These are phyloP conservation scores for Eristalis intricaria DNA, from an alignment of 2,888 invertebrate genomes.

Conservation along the genomic window DNA sequence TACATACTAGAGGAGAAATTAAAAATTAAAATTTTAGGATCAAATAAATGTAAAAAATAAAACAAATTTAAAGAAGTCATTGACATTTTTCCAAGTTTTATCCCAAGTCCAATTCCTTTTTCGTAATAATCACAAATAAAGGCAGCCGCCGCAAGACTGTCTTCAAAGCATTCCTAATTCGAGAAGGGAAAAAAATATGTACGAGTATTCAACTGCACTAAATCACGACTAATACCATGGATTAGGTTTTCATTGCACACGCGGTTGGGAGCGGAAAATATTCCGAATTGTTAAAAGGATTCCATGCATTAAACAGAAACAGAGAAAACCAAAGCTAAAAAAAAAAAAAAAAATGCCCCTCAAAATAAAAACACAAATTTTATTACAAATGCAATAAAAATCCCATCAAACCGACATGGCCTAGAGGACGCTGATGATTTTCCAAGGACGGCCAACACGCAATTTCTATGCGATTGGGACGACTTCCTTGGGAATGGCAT, in stretches of 20 bases:
- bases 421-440: constrained; percentile 8
- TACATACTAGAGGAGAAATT: too few relatives aligned
- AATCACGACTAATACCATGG: neutral
- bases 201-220: neutral
- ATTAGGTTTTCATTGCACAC: neutral
- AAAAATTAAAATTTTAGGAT: too few relatives aligned
- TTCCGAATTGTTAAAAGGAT: neutral
- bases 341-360: neutral
- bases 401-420: constrained; percentile 31
- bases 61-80: too few relatives aligned
- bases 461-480: constrained; percentile 15
- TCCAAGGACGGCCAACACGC: constrained; percentile 6
- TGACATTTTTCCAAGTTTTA: too few relatives aligned
- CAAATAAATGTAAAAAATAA: too few relatives aligned
- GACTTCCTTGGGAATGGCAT: neutral
- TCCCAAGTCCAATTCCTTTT: too few relatives aligned
- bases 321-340: neutral
- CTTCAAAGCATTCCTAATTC: too few relatives aligned
- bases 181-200: neutral
- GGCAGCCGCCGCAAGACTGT: too few relatives aligned
- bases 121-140: too few relatives aligned
- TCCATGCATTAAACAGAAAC: neutral
- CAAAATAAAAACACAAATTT: constrained; percentile 38
- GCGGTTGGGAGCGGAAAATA: neutral
- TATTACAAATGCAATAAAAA: constrained; percentile 41